A percentile compares a stretch with the other conserved stretches of the same genome.
These are phyloP conservation scores for Iguana delicatissima DNA, from an alignment of 2,797 vertebrate species.

Conservation along the genomic window DNA sequence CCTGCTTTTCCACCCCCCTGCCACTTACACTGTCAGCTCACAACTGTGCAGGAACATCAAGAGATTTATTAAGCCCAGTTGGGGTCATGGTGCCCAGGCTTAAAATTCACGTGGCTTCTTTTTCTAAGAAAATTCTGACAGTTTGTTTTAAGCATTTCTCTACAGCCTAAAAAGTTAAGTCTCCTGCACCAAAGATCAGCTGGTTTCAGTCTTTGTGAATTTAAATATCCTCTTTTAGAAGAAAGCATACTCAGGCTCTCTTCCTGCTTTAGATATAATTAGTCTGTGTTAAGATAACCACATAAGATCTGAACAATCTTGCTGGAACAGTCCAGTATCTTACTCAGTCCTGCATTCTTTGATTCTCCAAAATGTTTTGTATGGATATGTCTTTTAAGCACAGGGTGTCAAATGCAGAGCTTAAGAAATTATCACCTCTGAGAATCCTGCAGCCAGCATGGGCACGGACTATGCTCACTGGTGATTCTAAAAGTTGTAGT, in stretches of 20 bases:
- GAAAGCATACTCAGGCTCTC: neutral
- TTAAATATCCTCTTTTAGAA: neutral
- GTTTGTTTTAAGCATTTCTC: slow-evolving; percentile 14
- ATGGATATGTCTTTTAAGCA: neutral
- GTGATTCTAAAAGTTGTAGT: neutral
- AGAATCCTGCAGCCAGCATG: neutral
- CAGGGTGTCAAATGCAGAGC: no score
- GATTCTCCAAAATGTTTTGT: neutral
- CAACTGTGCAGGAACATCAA: neutral
- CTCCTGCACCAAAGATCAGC: neutral
- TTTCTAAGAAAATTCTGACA: neutral
- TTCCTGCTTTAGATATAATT: neutral
- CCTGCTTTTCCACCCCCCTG: neutral
- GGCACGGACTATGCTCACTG: neutral
- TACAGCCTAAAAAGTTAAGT: neutral
- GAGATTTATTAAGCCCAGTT: slow-evolving; percentile 7
- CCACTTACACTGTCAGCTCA: neutral
- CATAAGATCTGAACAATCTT: neutral
- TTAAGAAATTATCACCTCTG: neutral
- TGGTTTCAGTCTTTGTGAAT: neutral
- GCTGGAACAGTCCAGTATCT: neutral
- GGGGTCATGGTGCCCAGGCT: slow-evolving; percentile 7
- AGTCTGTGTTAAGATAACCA: neutral
- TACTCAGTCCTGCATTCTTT: neutral
- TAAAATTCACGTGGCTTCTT: neutral